These are phyloP conservation scores for Polydesmus complanatus DNA, from an alignment of 2,888 invertebrate genomes.

Conservation along the genomic window DNA sequence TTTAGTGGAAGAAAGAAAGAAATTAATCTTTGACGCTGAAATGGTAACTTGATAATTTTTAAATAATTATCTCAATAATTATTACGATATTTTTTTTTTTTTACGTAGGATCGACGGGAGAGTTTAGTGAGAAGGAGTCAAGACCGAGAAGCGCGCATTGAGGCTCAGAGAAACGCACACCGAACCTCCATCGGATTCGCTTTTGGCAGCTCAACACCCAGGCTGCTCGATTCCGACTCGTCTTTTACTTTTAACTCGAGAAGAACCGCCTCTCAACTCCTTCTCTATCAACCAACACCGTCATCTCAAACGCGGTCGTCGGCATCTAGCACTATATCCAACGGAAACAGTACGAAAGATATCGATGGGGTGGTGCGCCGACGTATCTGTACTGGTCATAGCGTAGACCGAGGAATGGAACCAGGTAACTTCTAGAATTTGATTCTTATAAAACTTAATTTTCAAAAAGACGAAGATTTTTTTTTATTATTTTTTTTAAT, in stretches of 20 bases:
- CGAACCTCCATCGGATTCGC: constrained; percentile 64
- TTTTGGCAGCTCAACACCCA: constrained; percentile 80
- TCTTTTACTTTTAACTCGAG: constrained; percentile 4
- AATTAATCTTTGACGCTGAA: constrained; percentile 77
- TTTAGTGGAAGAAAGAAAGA: constrained; percentile 75
- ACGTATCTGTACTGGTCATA: neutral
- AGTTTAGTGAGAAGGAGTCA: constrained; percentile 66
- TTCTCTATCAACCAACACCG: neutral
- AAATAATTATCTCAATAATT: neutral
- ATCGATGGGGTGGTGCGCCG: neutral
- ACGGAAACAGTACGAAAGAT: too few species aligned
- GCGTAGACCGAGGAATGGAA: neutral
- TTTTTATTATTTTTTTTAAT: constrained; percentile 1
- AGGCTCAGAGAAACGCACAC: constrained; percentile 62
- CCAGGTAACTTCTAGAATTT: neutral
- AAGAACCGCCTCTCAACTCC: constrained; percentile 13
- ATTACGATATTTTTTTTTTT: neutral
- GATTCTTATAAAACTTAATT: neutral
- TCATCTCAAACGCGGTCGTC: constrained; percentile 2
- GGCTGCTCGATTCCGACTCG: constrained; percentile 57
- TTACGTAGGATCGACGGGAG: constrained; percentile 60
- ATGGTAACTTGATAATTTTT: constrained; percentile 16
- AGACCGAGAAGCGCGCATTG: constrained; percentile 67
- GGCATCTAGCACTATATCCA: neutral
- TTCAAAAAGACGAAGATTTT: neutral